Base-by-base conservation (phyloP, 1,140 invertebrate species). In the Drosophila ficusphila region DNA sequence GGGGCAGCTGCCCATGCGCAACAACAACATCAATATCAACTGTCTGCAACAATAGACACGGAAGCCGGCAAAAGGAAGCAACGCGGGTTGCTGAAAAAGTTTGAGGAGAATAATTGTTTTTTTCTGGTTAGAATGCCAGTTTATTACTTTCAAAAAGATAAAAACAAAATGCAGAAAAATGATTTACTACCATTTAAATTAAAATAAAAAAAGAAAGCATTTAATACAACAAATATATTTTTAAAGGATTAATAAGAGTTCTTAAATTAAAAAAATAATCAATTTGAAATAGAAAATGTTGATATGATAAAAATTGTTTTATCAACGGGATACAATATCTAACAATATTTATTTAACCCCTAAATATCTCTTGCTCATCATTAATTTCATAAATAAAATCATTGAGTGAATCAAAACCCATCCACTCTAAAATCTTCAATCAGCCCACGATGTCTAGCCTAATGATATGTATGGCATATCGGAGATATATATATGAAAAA, bases 391-490 rank as follows among this genome's bases (percentile, higher is more conserved):
- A 16, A 5, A 31, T 5, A 44, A 14, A 44, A 4, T 12, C 23
- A 23, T 23, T 23, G 2, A 23, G 23, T 23, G 23, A 11, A 1
- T 41, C n/a, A n/a, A n/a, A n/a, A n/a, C n/a, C n/a, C n/a, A n/a
- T n/a, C n/a, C n/a, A n/a, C n/a, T 11, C 16, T 12, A 12, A 62
- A 72, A 56, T 64, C 1, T n/a, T 27, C 5, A 5, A 38, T 19
- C 76, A 6, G 9, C 72, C 81, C 79, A 38, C 42, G 14, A 6
- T 5, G 27, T 2, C 33, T 38, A 29, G 47, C 48, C 76, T 76
- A 86, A 85, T 85, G 76, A 86, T 85, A 86, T 86, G 79, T 70
- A 73, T 76, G 79, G 81, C 76, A 79, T 76, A 76, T 73, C 75
- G 64, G 64, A 51, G 58, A 39, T 29, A 41, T 18, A 53, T 58